Conservation (phyloP, 2,888 invertebrate genomes). For the Rhopalosiphum nymphaeae region DNA sequence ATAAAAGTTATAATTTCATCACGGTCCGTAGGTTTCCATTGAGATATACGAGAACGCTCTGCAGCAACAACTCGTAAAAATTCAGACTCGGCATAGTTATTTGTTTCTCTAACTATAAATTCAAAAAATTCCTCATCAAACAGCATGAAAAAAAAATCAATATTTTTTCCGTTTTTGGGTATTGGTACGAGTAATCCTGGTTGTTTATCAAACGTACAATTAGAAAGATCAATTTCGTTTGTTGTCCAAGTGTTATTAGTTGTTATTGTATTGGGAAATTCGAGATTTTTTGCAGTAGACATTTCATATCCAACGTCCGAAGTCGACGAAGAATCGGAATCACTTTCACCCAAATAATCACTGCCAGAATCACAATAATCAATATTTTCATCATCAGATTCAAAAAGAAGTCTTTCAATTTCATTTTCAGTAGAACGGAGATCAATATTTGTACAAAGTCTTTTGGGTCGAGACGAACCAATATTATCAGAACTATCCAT, state of each 20-base stretch:
- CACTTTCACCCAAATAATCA: not conserved
- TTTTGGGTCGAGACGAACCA: slow-evolving; percentile 16
- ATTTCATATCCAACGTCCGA: not conserved
- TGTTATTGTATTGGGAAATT: not conserved
- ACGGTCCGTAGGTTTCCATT: too few species aligned
- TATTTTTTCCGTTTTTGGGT: too few species aligned
- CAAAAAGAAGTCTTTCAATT: slow-evolving; percentile 29
- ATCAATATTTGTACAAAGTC: slow-evolving; percentile 7
- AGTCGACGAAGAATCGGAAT: not conserved
- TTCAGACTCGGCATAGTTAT: too few species aligned
- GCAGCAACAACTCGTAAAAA: too few species aligned
- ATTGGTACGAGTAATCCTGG: too few species aligned
- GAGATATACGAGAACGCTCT: too few species aligned
- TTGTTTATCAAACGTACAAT: too few species aligned
- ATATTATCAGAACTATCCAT: not conserved
- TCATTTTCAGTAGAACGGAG: not conserved
- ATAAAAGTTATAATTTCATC: too few species aligned
- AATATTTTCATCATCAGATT: not conserved
- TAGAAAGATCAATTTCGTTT: not conserved
- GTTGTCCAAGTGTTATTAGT: not conserved
- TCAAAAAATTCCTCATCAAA: too few species aligned
- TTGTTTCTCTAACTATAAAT: too few species aligned
- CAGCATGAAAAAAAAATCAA: too few species aligned
- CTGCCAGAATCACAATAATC: not conserved
- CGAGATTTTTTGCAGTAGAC: not conserved